Evolutionary conservation across 2,113 vertebrate genomes (phyloP).

Genomic region (Caranx ignobilis): DNA sequence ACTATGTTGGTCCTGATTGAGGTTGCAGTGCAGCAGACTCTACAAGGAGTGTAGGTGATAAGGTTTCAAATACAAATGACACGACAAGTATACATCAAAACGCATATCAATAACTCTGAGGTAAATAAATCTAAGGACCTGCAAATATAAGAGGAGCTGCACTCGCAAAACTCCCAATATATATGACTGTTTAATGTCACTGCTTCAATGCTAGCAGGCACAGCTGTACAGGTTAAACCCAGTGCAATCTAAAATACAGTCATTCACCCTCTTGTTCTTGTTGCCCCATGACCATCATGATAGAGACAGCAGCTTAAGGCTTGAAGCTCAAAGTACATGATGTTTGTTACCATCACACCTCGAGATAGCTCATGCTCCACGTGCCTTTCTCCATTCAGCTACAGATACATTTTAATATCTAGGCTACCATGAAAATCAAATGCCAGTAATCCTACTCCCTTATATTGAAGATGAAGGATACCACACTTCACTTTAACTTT

Average conservation of each 20-base stretch:
- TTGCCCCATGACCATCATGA: conserved; percentile 30
- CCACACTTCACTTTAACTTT: background rate
- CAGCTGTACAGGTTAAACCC: background rate
- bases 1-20: background rate
- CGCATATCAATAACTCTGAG: background rate
- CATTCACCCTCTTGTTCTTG: background rate
- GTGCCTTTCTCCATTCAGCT: background rate
- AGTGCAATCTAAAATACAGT: background rate
- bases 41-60: background rate
- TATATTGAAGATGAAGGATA: background rate
- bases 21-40: background rate
- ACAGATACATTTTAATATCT: background rate
- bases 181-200: background rate
- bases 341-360: background rate
- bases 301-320: conserved; percentile 5
- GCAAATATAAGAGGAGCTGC: background rate
- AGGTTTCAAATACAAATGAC: background rate
- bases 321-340: conserved; percentile 53
- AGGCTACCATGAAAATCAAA: background rate
- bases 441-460: background rate
- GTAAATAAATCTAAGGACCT: background rate
- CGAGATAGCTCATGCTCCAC: too few species aligned
- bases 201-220: background rate
- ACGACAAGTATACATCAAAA: background rate
- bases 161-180: background rate